phyloP scores from a whole-genome alignment of 2,797 vertebrate species.

The Tarsius wallacei region DNA sequence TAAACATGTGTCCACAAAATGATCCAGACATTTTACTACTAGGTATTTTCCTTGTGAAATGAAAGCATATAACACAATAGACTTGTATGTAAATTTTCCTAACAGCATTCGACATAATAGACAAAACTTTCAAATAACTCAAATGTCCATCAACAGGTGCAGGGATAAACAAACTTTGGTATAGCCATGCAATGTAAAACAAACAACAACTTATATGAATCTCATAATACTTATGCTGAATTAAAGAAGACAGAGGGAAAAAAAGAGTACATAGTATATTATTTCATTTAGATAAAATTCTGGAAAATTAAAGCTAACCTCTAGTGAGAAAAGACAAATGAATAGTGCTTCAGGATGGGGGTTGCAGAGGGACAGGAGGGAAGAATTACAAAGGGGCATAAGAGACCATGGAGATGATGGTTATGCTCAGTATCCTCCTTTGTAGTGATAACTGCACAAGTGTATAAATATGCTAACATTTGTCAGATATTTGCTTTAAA shows the following conservation, averaged over 20 bases:
- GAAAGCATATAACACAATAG: not conserved
- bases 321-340: not conserved
- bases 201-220: not conserved
- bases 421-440: not conserved
- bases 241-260: not conserved
- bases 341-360: not conserved
- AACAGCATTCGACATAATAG: not conserved
- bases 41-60: not conserved
- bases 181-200: not conserved
- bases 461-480: not conserved
- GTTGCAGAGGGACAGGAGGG: not conserved
- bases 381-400: not conserved
- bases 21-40: not conserved
- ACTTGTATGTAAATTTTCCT: not conserved
- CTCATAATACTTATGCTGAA: not conserved
- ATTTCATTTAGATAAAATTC: constrained; percentile 18
- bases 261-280: not conserved
- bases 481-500: not conserved
- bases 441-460: not conserved
- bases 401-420: not conserved
- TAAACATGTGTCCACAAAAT: not conserved
- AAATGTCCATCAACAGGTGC: not conserved
- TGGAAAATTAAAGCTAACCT: not conserved
- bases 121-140: not conserved
- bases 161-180: not conserved